Evolutionary conservation across 2,888 invertebrate species (phyloP), one percentile per base, ranked within the genome.

Genomic region (Clanis bilineata): DNA sequence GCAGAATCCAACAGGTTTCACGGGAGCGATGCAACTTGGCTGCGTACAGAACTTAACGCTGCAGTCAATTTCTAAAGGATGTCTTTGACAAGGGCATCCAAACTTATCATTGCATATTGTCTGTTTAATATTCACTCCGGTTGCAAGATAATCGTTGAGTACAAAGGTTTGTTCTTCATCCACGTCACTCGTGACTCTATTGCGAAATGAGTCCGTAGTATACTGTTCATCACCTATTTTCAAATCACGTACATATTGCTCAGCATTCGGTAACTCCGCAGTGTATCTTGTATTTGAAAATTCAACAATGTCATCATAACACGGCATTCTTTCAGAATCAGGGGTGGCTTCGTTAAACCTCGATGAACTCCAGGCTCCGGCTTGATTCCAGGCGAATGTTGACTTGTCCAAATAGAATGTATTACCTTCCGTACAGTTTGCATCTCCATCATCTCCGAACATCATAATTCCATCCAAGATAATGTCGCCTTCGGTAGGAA

Each of bases 341-440:
- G 93, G 93, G 4, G 92, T 86, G 0, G 93, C 93, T 62, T 85
- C 80, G 61, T 87, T 93, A 56, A 88, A 87, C 47, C 72, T 81
- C 1, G 81, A 64, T 0, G 87, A 88, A 15, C 74, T 80, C 93
- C 93, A 93, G 12, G 85, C 88, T 47, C 84, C 83, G 0, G 90
- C 83, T 69, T 90, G 80, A 1, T 71, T 69, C 93, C 93, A 92
- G 1, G 80, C 72, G 2, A 81, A 79, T 2, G 70, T 66, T 0
- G 80, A 71, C 55, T 80, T 84, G 38, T 87, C 85, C 38, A 81
- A 63, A 58, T 85, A 90, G 64, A 83, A 82, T 1, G 80, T 70
- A 44, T 83, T 82, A 0, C 80, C 79, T 51, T 79, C 74, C 2
- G 72, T 73, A 58, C 82, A 82, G 56, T 81, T 81, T 1, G 62